Conservation (phyloP, 2,113 vertebrate species). For the Melozone crissalis region DNA sequence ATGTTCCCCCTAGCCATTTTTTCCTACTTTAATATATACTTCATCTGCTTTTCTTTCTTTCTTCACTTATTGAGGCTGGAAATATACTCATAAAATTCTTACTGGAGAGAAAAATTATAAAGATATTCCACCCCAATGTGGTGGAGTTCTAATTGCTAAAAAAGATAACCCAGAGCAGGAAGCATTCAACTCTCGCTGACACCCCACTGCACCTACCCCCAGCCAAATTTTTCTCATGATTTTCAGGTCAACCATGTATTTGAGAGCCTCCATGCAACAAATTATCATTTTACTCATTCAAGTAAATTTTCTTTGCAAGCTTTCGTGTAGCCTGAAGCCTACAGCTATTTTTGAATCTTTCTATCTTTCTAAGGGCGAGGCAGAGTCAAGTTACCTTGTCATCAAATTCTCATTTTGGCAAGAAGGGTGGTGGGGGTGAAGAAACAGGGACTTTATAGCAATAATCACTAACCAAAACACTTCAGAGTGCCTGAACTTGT, state of each 20-base stretch:
- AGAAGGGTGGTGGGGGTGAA: constrained; percentile 51
- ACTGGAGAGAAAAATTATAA: background rate
- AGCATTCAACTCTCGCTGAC: background rate
- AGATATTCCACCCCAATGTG: background rate
- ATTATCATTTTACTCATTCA: constrained; percentile 3
- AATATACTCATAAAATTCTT: background rate
- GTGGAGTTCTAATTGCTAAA: background rate
- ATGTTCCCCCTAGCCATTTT: background rate
- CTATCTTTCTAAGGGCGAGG: constrained; percentile 41
- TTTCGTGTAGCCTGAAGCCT: constrained; percentile 12
- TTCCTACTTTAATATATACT: background rate
- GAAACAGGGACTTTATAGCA: constrained; percentile 57
- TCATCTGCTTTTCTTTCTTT: background rate
- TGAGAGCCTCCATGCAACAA: background rate
- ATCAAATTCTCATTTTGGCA: constrained; percentile 66
- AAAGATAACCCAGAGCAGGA: background rate
- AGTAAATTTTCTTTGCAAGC: constrained; percentile 5
- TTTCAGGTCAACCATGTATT: background rate
- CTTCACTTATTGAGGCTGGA: background rate
- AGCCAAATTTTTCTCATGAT: background rate
- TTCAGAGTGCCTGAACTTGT: constrained; percentile 65
- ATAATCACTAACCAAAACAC: constrained; percentile 68
- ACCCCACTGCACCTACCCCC: no score
- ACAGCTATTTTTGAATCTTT: constrained; percentile 51
- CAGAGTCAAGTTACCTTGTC: constrained; percentile 64